A percentile compares a stretch with the other conserved stretches of the same genome.
Evolutionary conservation across 2,797 vertebrate species (phyloP).

Genomic region (Alosa sapidissima): DNA sequence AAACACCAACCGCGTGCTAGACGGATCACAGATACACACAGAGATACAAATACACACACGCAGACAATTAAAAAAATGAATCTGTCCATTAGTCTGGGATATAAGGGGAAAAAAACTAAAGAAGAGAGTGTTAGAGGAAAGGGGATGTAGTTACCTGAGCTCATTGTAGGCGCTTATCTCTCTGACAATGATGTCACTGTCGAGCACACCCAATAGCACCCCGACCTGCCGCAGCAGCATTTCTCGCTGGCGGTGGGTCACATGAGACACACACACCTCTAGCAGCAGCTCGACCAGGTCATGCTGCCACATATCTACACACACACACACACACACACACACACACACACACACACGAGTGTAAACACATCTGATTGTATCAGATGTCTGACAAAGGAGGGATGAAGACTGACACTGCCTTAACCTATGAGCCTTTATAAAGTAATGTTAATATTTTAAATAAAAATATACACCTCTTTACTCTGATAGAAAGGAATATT

Average conservation of each 20-base stretch:
- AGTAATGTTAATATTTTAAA: too few relatives aligned
- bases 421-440: too few relatives aligned
- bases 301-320: slow-evolving; percentile 82
- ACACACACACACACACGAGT: too few relatives aligned
- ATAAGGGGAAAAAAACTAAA: neutral
- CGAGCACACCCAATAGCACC: slow-evolving; percentile 90
- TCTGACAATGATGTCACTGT: slow-evolving; percentile 92
- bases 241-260: slow-evolving; percentile 90
- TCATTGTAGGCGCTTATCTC: slow-evolving; percentile 92
- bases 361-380: too few relatives aligned
- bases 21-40: neutral
- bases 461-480: too few relatives aligned
- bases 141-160: slow-evolving; percentile 79
- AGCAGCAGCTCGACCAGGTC: slow-evolving; percentile 95
- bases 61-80: neutral
- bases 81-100: neutral
- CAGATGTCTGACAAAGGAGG: too few relatives aligned
- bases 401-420: too few relatives aligned
- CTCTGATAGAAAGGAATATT: too few relatives aligned
- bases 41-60: too few relatives aligned
- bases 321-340: neutral
- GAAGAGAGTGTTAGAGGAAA: neutral
- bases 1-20: slow-evolving; percentile 94
- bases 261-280: slow-evolving; percentile 87
- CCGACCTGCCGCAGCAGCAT: slow-evolving; percentile 96